Evolutionary conservation across 2,113 vertebrate species (phyloP).

Genomic region (Nibea albiflora): DNA sequence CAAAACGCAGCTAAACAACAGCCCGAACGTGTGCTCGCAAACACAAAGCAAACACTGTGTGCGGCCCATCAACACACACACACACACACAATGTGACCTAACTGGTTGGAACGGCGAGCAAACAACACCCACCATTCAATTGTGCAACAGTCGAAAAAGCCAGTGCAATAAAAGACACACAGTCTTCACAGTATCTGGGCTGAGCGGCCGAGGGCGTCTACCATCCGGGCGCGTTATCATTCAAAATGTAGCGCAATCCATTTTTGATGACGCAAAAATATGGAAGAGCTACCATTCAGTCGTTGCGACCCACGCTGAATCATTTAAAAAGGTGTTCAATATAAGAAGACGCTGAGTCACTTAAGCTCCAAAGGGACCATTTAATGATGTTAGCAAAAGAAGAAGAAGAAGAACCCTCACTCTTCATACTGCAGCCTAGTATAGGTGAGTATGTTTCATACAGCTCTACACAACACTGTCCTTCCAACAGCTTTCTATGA

Average conservation of each 20-base stretch:
- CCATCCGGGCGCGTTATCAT: neutral
- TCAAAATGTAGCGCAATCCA: neutral
- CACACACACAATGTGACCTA: conserved; percentile 60
- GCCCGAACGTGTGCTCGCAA: neutral
- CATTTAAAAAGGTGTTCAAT: neutral
- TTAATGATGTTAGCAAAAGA: neutral
- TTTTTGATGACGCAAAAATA: neutral
- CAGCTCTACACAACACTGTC: neutral
- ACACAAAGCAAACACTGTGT: conserved; percentile 52
- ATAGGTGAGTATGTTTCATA: neutral
- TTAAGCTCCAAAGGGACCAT: neutral
- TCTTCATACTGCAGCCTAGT: neutral
- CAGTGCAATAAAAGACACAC: conserved; percentile 38
- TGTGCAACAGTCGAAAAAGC: conserved; percentile 63
- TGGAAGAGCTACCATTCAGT: neutral
- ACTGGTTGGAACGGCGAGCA: conserved; percentile 66
- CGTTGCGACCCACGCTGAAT: neutral
- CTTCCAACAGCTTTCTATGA: neutral
- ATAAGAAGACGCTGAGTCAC: too few relatives aligned
- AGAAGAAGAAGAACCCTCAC: neutral
- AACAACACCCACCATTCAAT: conserved; percentile 48
- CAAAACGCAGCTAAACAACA: neutral
- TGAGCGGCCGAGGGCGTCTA: neutral
- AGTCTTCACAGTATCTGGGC: conserved; percentile 10
- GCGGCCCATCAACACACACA: conserved; percentile 3